Conservation (phyloP, 2,797 vertebrate genomes). For the Cossypha caffra region DNA sequence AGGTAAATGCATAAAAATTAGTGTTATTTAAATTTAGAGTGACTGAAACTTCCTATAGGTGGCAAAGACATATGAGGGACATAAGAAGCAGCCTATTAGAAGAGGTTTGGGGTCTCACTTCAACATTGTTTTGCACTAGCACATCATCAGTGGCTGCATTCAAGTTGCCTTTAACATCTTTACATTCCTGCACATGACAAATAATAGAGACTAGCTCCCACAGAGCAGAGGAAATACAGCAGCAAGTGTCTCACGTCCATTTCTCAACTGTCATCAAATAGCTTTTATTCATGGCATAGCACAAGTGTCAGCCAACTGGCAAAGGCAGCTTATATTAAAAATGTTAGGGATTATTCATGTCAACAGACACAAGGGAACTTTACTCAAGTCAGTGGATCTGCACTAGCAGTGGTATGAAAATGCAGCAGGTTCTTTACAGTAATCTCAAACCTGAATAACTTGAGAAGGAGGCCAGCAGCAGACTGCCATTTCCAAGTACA, state of each 20-base stretch:
- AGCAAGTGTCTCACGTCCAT: slow-evolving; percentile 14
- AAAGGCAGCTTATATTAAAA: slow-evolving; percentile 50
- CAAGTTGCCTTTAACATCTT: background rate
- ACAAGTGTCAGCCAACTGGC: slow-evolving; percentile 68
- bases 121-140: background rate
- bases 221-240: slow-evolving; percentile 12
- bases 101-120: background rate
- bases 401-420: background rate
- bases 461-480: slow-evolving; percentile 25
- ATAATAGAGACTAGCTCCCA: background rate
- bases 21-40: background rate
- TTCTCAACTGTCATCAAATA: slow-evolving; percentile 65
- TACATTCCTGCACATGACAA: background rate
- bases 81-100: background rate
- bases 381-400: background rate
- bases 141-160: fast-evolving
- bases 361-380: slow-evolving; percentile 56
- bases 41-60: background rate
- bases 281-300: slow-evolving; percentile 65
- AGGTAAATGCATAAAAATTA: background rate
- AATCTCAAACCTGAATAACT: slow-evolving; percentile 25
- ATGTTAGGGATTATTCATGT: slow-evolving; percentile 61
- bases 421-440: slow-evolving; percentile 8
- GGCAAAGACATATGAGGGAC: background rate
- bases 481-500: background rate